phyloP scores from a whole-genome alignment of 2,888 invertebrate genomes.

The Entomobrya multifasciata region DNA sequence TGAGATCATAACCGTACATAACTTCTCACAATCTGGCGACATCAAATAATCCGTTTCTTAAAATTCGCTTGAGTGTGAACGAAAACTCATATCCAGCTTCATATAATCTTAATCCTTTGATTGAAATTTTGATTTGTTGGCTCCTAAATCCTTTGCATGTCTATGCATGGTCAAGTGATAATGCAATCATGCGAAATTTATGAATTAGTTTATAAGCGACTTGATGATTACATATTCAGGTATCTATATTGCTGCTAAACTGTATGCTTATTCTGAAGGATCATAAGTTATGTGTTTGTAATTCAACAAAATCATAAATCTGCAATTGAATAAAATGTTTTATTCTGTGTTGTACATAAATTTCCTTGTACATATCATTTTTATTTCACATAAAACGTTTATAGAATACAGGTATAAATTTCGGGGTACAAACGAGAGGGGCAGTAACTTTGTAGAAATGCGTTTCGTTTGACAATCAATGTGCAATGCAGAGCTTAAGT shows the following conservation, averaged over 20 bases:
- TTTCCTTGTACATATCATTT: neutral
- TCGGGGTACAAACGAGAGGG: neutral
- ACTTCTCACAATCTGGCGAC: neutral
- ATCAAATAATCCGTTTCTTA: neutral
- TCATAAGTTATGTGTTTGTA: neutral
- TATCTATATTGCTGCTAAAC: too few species aligned
- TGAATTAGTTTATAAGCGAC: too few species aligned
- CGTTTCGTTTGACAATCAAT: neutral
- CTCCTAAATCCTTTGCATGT: too few species aligned
- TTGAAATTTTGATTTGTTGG: too few species aligned
- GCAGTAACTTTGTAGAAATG: neutral
- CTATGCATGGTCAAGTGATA: too few species aligned
- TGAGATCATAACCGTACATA: conserved; percentile 46
- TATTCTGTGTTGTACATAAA: neutral
- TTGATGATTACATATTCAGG: too few species aligned
- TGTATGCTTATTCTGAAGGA: too few species aligned
- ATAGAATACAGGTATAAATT: too few species aligned
- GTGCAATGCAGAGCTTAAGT: neutral
- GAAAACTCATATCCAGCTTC: too few species aligned
- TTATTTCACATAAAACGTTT: neutral
- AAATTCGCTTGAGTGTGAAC: neutral
- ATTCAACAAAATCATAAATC: neutral
- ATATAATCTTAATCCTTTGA: too few species aligned
- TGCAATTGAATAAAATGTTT: neutral
- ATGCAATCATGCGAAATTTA: too few species aligned